Percentiles rank a stretch among this genome's conserved stretches.
Conservation (phyloP, 2,113 vertebrate species). For the Archocentrus centrarchus region DNA sequence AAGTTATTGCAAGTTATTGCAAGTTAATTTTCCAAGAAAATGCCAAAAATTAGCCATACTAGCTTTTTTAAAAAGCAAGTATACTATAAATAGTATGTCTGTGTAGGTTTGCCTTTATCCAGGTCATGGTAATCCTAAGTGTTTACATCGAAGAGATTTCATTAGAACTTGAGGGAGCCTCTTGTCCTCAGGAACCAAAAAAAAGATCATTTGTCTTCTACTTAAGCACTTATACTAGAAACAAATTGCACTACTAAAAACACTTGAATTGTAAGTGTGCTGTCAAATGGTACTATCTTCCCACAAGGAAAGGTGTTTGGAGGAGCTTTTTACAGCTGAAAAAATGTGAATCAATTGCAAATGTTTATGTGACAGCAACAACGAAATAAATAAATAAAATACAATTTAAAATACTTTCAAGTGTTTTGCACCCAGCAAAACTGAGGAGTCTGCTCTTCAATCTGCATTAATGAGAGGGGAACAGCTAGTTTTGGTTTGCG, state of each 20-base stretch:
- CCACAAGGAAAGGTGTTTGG: neutral
- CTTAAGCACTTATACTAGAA: neutral
- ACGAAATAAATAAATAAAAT: neutral
- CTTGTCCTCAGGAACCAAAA: neutral
- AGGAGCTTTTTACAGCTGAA: neutral
- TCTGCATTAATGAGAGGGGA: slow-evolving; percentile 10
- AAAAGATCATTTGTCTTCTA: neutral
- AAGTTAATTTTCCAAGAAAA: too few relatives aligned
- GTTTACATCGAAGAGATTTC: neutral
- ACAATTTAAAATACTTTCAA: neutral
- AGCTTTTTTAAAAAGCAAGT: neutral
- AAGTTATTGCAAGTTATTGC: too few relatives aligned
- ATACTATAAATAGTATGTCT: neutral
- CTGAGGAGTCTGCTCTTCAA: neutral
- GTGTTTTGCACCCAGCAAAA: slow-evolving; percentile 8
- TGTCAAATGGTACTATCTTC: neutral
- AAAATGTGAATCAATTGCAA: accelerated
- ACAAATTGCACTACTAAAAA: neutral
- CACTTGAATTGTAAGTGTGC: neutral
- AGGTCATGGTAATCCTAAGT: neutral
- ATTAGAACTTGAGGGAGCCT: neutral
- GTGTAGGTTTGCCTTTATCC: neutral
- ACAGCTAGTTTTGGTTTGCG: neutral
- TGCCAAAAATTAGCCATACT: neutral
- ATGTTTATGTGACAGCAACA: neutral